Evolutionary conservation across 1,140 invertebrate species (phyloP), one percentile per base, ranked within the genome.

Genomic region (Mya arenaria): DNA sequence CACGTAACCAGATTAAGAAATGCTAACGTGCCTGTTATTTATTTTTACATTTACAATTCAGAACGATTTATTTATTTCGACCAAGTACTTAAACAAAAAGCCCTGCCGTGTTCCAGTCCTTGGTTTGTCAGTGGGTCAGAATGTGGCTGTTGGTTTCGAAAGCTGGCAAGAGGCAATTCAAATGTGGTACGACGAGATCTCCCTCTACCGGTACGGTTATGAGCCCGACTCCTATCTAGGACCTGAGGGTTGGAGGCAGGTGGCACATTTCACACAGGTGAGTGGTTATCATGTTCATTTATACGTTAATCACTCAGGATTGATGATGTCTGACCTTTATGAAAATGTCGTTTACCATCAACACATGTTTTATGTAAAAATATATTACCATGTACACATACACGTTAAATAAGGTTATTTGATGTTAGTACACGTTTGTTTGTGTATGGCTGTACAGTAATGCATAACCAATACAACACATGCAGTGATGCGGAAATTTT

Each of bases 201-300:
- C 60, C 17, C 66, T 88, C 73, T 90, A 86, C 72, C 55, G 58
- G 44, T 90, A 88, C 48, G 89, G 89, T 4, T 37, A 78, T 3
- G 84, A 87, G 8, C 84, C 85, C 4, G 86, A 87, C 39, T 83
- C 82, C 5, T 89, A 89, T 41, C 83, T 90, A 23, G 88, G 88
- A n/a, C n/a, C 37, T 13, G 80, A 69, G n/a, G 86, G 86, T 6
- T 89, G 89, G 88, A 80, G 56, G 19, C 83, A 87, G 36, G 85
- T 90, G 5, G 89, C 88, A 25, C 89, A 90, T 62, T 90, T 88
- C 73, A 90, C 89, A 71, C 89, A 90, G 87, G 89, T 89, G 81
- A 13, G 52, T 44, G 4, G 5, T 23, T n/a, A n/a, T n/a, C n/a
- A n/a, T n/a, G n/a, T n/a, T n/a, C n/a, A n/a, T n/a, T n/a, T n/a